Percentiles rank a stretch among this genome's conserved stretches.
phyloP scores from a whole-genome alignment of 1,140 invertebrate species.

The Euwallacea fornicatus region DNA sequence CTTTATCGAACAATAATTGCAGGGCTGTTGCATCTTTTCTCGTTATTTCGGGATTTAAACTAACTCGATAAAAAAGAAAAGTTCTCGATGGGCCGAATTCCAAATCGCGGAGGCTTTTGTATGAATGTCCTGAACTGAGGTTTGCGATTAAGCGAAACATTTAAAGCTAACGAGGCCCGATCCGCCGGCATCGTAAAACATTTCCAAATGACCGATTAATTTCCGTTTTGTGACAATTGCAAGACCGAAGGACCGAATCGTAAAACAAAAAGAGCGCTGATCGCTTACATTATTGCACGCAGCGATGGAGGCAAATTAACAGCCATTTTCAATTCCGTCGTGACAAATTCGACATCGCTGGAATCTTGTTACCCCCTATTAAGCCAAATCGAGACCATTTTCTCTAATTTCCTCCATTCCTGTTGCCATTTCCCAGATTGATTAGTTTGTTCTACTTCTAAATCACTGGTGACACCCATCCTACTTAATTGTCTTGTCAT shows the following conservation, averaged over 20 bases:
- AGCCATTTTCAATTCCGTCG: conserved; percentile 22
- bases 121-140: too few species aligned
- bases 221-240: neutral
- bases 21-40: too few species aligned
- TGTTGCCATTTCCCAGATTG: conserved; percentile 27
- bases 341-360: conserved; percentile 31
- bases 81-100: too few species aligned
- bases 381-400: conserved; percentile 31
- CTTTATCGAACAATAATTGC: too few species aligned
- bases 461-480: conserved; percentile 12
- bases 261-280: conserved; percentile 16
- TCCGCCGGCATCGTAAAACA: neutral
- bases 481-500: conserved; percentile 8
- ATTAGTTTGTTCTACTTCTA: conserved; percentile 20
- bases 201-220: neutral
- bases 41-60: too few species aligned
- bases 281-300: conserved; percentile 23
- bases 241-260: neutral
- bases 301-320: conserved; percentile 25
- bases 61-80: too few species aligned
- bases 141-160: too few species aligned
- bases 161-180: too few species aligned
- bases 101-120: too few species aligned
- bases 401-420: conserved; percentile 34
- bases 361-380: conserved; percentile 37